A percentile compares a stretch with the other conserved stretches of the same genome.
Conservation (phyloP, 1,140 invertebrate species). For the Agrypnia vestita region DNA sequence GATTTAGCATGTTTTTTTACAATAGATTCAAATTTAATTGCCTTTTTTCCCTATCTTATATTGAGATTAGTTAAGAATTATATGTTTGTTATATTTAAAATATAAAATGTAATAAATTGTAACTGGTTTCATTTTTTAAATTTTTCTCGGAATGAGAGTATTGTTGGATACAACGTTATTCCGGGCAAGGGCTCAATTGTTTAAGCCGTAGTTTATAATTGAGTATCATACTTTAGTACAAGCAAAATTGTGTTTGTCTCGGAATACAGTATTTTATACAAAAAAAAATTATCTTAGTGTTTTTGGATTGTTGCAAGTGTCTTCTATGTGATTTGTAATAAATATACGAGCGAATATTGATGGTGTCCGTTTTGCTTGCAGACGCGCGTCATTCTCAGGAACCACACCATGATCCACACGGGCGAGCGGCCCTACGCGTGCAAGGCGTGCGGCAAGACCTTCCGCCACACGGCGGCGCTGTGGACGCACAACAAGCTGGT, state of each 20-base stretch:
- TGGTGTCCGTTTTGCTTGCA: not conserved
- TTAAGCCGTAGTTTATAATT: no score
- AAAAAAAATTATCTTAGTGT: not conserved
- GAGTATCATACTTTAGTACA: no score
- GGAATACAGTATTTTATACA: not conserved
- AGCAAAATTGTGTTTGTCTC: not conserved
- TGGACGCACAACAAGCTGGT: constrained; percentile 22
- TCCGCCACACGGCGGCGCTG: constrained; percentile 9
- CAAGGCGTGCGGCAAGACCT: constrained; percentile 39
- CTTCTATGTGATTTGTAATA: not conserved
- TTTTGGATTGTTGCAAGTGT: not conserved
- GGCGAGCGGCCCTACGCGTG: constrained; percentile 49
- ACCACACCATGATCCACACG: constrained; percentile 47
- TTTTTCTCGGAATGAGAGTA: no score
- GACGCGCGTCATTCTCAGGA: not conserved
- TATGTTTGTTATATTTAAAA: no score
- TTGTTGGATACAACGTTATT: no score
- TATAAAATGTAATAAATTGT: no score
- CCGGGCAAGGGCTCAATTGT: no score
- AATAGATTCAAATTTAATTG: no score
- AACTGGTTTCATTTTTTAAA: no score
- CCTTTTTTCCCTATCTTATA: no score
- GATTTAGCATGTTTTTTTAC: no score
- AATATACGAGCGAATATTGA: not conserved
- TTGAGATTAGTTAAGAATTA: no score